A percentile compares a stretch with the other conserved stretches of the same genome.
Conservation (phyloP, 2,797 vertebrate species). For the Tauraco hartlaubi region DNA sequence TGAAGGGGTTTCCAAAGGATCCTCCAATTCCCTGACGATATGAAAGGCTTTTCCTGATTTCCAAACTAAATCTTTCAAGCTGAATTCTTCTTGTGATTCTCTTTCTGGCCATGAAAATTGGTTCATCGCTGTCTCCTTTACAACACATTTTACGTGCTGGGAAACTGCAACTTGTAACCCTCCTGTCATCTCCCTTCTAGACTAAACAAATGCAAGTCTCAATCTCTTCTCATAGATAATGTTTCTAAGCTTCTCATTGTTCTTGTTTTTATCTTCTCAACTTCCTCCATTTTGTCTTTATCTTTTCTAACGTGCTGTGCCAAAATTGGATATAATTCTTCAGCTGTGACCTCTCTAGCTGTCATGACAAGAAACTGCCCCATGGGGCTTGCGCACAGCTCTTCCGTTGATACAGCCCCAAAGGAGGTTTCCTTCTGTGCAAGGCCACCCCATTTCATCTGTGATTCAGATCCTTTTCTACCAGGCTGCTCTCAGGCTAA, state of each 20-base stretch:
- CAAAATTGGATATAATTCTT: background rate
- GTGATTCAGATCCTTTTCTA: background rate
- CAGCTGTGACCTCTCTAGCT: background rate
- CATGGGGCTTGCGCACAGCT: background rate
- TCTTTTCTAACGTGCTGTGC: background rate
- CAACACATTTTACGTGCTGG: background rate
- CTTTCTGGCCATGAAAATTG: background rate
- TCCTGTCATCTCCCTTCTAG: background rate
- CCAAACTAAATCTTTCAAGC: background rate
- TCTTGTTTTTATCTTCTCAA: background rate
- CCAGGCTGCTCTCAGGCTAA: background rate
- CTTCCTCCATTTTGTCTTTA: background rate
- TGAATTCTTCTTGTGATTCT: background rate
- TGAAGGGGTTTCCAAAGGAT: background rate
- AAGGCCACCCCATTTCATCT: background rate
- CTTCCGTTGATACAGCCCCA: background rate
- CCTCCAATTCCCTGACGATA: accelerated
- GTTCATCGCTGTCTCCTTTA: background rate
- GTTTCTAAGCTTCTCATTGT: background rate
- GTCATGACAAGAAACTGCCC: background rate
- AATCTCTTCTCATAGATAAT: background rate
- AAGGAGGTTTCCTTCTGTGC: background rate
- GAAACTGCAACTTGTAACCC: background rate
- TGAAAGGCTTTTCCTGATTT: background rate
- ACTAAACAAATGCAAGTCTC: background rate